phyloP scores from a whole-genome alignment of 2,797 vertebrate genomes.

The Chaetodon trifasciatus region DNA sequence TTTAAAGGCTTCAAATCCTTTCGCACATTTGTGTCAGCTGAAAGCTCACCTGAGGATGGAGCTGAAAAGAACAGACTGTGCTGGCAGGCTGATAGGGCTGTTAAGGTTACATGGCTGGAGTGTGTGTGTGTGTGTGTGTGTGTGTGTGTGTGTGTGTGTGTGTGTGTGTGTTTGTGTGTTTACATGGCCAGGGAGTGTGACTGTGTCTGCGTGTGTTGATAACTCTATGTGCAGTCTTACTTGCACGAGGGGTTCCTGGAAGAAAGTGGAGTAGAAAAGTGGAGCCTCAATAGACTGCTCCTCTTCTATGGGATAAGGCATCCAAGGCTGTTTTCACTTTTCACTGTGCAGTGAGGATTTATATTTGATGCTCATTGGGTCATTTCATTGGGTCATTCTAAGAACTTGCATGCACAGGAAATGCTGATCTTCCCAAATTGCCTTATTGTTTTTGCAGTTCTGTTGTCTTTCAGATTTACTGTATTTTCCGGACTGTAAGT shows the following conservation, averaged over 20 bases:
- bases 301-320: background rate
- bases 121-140: conserved; percentile 22
- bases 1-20: conserved; percentile 55
- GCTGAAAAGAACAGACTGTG: conserved; percentile 53
- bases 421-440: background rate
- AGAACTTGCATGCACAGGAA: background rate
- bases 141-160: conserved; percentile 3
- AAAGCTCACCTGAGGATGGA: conserved; percentile 61
- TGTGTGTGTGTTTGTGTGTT: conserved; percentile 27
- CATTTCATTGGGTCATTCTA: too few species aligned
- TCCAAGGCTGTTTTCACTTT: background rate
- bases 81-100: conserved; percentile 47
- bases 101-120: conserved; percentile 40
- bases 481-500: too few species aligned
- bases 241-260: background rate
- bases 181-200: background rate
- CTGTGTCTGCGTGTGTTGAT: conserved; percentile 11
- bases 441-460: background rate
- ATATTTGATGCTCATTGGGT: background rate
- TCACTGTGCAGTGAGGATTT: background rate
- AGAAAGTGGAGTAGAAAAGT: conserved; percentile 26
- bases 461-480: background rate
- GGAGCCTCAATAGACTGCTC: conserved; percentile 31
- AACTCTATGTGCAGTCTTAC: conserved; percentile 30
- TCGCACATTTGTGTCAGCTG: conserved; percentile 56